phyloP scores from a whole-genome alignment of 2,797 vertebrate species.

The Acrossocheilus fasciatus region DNA sequence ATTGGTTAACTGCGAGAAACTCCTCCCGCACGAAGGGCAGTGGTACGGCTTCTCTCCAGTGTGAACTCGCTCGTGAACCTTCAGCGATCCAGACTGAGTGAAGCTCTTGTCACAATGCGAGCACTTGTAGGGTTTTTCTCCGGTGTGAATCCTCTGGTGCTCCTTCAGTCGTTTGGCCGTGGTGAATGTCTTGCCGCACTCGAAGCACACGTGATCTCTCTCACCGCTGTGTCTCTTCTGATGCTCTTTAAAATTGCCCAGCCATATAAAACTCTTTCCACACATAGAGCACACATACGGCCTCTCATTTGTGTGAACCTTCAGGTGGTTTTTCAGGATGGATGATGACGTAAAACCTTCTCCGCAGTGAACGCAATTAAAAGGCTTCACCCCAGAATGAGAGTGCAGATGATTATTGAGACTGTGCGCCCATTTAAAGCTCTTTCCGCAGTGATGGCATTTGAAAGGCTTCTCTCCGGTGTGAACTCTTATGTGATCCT shows the following conservation, averaged over 20 bases:
- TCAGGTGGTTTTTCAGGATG: conserved; percentile 54
- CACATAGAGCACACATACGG: conserved; percentile 49
- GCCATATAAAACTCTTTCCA: conserved; percentile 70
- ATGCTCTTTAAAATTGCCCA: conserved; percentile 77
- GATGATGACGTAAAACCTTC: conserved; percentile 46
- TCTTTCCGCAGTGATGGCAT: conserved; percentile 13
- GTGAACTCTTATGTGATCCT: conserved; percentile 17
- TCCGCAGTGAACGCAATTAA: conserved; percentile 72
- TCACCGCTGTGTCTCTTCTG: conserved; percentile 74
- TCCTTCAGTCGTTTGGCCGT: conserved; percentile 68
- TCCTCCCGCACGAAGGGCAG: neutral
- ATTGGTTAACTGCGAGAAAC: neutral
- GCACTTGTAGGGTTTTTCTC: conserved; percentile 77
- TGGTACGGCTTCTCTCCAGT: conserved; percentile 15
- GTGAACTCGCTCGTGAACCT: conserved; percentile 67
- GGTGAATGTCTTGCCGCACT: conserved; percentile 52
- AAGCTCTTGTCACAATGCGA: conserved; percentile 77
- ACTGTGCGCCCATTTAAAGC: conserved; percentile 15
- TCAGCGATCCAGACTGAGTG: conserved; percentile 76
- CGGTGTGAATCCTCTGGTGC: conserved; percentile 78
- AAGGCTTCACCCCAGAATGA: conserved; percentile 60
- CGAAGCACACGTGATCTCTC: conserved; percentile 69
- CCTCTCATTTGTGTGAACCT: conserved; percentile 45
- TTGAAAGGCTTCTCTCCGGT: conserved; percentile 6
- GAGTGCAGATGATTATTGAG: conserved; percentile 32